Evolutionary conservation across 2,113 vertebrate species (phyloP).

Genomic region (Hyaena hyaena): DNA sequence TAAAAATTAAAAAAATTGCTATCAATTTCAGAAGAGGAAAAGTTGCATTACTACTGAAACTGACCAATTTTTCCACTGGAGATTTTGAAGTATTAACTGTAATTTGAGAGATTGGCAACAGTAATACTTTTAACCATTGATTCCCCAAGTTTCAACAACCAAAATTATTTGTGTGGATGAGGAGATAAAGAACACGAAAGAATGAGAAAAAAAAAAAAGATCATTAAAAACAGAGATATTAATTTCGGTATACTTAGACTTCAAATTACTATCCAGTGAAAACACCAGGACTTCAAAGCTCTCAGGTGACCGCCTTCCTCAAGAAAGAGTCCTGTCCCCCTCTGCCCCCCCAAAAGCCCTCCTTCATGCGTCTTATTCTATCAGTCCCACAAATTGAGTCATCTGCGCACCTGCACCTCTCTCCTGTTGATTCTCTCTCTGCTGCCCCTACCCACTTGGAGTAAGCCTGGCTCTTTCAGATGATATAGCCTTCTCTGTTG

Average conservation of each 20-base stretch:
- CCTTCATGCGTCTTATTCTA: accelerated
- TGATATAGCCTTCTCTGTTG: neutral
- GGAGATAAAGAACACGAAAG: neutral
- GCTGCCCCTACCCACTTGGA: neutral
- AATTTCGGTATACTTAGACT: neutral
- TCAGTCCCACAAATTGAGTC: neutral
- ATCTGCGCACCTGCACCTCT: too few relatives aligned
- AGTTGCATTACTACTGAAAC: neutral
- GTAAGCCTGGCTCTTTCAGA: neutral
- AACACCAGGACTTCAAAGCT: neutral
- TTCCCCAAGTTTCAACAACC: neutral
- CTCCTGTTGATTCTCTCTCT: neutral
- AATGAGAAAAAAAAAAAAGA: neutral
- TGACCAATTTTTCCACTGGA: neutral
- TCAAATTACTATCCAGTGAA: neutral
- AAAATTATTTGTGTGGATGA: neutral
- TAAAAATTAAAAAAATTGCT: neutral
- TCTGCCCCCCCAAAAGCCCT: too few relatives aligned
- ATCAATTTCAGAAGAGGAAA: neutral
- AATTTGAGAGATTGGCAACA: neutral
- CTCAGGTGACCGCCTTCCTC: neutral
- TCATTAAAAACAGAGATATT: neutral
- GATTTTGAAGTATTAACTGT: neutral
- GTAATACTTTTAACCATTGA: neutral
- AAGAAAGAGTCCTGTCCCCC: neutral